These are phyloP conservation scores for Spilarctia lutea DNA, from an alignment of 2,888 invertebrate species.

Conservation along the genomic window DNA sequence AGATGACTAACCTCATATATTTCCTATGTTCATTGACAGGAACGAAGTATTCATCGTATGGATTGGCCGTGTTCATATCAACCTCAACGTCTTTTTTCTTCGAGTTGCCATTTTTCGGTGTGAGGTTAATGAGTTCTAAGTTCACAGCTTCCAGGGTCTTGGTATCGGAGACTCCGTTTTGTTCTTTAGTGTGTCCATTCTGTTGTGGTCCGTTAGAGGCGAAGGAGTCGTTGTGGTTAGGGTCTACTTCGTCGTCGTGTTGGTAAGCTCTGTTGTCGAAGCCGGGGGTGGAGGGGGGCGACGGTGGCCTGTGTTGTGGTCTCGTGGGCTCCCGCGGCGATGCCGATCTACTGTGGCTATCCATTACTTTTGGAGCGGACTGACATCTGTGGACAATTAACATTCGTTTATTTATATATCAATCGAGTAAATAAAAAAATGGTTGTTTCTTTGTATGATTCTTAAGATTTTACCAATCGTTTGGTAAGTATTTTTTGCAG, in stretches of 20 bases:
- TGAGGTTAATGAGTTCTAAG: slow-evolving; percentile 92
- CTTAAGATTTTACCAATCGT: too few relatives aligned
- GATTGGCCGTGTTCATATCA: slow-evolving; percentile 89
- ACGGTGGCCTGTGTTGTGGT: slow-evolving; percentile 81
- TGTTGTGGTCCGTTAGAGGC: slow-evolving; percentile 74
- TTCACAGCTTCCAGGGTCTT: slow-evolving; percentile 90
- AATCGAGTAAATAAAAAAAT: too few relatives aligned
- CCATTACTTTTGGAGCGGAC: slow-evolving; percentile 83
- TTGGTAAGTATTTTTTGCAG: too few relatives aligned
- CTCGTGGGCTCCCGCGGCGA: slow-evolving; percentile 83
- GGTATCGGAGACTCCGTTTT: slow-evolving; percentile 71
- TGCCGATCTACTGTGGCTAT: slow-evolving; percentile 83
- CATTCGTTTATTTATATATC: too few relatives aligned
- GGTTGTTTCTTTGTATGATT: too few relatives aligned
- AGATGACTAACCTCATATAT: slow-evolving; percentile 90
- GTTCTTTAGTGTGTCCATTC: slow-evolving; percentile 77
- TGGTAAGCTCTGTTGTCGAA: slow-evolving; percentile 83
- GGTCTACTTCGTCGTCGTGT: slow-evolving; percentile 77
- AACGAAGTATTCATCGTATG: slow-evolving; percentile 94
- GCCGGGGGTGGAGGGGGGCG: slow-evolving; percentile 74
- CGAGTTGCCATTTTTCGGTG: slow-evolving; percentile 85
- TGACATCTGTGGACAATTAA: slow-evolving; percentile 76
- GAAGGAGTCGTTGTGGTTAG: slow-evolving; percentile 84
- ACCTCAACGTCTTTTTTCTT: slow-evolving; percentile 89
- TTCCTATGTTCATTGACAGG: slow-evolving; percentile 94